Conservation (phyloP, 2,113 vertebrate species). For the Corythaeola cristata region DNA sequence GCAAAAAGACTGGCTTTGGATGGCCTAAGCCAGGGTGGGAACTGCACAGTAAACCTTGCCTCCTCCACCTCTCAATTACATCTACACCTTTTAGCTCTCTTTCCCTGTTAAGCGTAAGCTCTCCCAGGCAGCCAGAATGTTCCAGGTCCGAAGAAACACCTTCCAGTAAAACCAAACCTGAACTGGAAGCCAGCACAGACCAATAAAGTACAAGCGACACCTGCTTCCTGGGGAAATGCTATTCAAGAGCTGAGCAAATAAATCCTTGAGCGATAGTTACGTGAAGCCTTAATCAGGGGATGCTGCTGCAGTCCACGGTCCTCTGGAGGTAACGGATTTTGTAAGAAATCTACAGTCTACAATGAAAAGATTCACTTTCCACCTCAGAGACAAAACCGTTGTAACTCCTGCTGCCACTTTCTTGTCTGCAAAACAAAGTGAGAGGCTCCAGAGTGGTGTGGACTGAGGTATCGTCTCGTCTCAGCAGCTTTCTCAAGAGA, state of each 20-base stretch:
- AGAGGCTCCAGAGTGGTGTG: background rate
- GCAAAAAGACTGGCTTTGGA: background rate
- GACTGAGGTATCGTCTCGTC: background rate
- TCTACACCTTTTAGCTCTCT: background rate
- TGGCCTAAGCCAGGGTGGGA: background rate
- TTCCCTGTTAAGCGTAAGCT: background rate
- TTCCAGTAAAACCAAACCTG: background rate
- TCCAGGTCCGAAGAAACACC: background rate
- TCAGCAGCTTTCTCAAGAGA: background rate
- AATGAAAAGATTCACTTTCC: background rate
- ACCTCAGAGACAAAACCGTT: background rate
- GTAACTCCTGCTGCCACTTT: background rate
- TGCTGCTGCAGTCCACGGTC: background rate
- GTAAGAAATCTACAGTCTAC: background rate
- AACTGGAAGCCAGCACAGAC: background rate
- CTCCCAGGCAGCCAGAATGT: background rate
- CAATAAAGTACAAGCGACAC: background rate
- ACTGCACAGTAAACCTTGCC: background rate
- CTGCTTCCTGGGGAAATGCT: conserved; percentile 1
- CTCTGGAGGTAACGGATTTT: background rate
- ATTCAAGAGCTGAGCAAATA: background rate
- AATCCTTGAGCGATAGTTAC: background rate
- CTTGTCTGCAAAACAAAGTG: background rate
- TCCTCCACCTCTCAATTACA: background rate
- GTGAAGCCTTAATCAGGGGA: background rate